Conservation (phyloP, 2,888 invertebrate genomes). For the Lepas anatifera region DNA sequence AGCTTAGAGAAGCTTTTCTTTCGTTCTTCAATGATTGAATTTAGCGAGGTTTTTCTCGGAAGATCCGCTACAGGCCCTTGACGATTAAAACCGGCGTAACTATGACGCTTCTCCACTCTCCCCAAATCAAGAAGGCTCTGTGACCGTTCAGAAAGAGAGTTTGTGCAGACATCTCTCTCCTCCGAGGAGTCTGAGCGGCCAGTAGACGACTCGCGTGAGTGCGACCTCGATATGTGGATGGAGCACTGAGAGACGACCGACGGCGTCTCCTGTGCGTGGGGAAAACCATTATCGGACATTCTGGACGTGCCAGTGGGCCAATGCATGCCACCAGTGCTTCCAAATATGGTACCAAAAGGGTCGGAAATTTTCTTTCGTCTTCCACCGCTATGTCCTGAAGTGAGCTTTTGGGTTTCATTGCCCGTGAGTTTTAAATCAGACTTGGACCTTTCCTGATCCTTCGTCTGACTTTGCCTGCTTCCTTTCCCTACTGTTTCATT, state of each 20-base stretch:
- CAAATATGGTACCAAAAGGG: neutral
- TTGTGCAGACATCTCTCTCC: neutral
- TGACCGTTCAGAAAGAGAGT: neutral
- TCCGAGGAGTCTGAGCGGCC: neutral
- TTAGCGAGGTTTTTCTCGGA: conserved; percentile 50
- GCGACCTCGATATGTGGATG: neutral
- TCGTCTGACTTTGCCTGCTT: neutral
- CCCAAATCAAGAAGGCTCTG: conserved; percentile 1
- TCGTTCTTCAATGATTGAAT: conserved; percentile 65
- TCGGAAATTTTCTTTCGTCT: neutral
- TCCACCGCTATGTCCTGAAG: neutral
- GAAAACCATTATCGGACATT: no score
- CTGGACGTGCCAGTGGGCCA: neutral
- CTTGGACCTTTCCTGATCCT: conserved; percentile 16
- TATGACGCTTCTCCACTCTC: neutral
- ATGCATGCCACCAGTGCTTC: neutral
- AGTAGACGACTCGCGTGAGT: neutral
- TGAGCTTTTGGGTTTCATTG: neutral
- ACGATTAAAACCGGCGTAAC: neutral
- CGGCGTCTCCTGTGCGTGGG: no score
- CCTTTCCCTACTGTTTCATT: neutral
- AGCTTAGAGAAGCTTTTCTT: conserved; percentile 70
- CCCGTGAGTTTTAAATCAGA: conserved; percentile 23
- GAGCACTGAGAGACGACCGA: neutral
- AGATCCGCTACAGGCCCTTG: neutral